Base-by-base conservation (phyloP, 2,797 vertebrate species). In the Gastrophryne carolinensis region DNA sequence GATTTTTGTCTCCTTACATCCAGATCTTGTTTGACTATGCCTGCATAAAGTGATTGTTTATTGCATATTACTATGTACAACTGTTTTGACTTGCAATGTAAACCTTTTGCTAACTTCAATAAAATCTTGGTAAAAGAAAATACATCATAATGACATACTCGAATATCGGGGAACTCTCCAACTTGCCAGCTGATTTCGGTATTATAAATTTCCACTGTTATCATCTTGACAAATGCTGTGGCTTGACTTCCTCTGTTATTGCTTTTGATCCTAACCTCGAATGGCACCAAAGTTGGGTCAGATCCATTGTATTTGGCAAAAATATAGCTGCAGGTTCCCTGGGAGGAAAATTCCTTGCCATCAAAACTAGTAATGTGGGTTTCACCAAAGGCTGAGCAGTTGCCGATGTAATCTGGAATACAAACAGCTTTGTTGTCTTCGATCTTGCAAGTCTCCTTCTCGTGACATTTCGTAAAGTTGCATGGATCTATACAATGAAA, bases 281-380 rank as follows among this genome's bases (percentile, higher is more conserved):
- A 92, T 30, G 71, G 80, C 13, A 83, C 87, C 13, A 89, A 80
- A 13, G 15, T 47, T 1, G 15, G 0, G 3, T 52, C 41, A 5
- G 11, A 19, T 1, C 68, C 68, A 2, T 1, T 21, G 13, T 35
- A 34, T n/a, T 32, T 13, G 60, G 57, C n/a, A 13, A 91, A 82
- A 24, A 87, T 75, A 34, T 91, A 90, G 29, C 86, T 87, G 71
- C 90, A 88, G 60, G 87, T 87, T 7, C 91, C 91, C 81, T 90
- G 90, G 58, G 89, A 89, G 72, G 89, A 62, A 74, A 79, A 92
- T 50, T 60, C 54, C 21, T 10, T 69, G 0, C 82, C 86, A 2
- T 92, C 90, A 19, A 21, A 47, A 47, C 5, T 19, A 9, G 1
- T 2, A 1, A 47, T 17, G 10, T 47, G 86, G 7, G 89, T 88